phyloP scores from a whole-genome alignment of 2,797 vertebrate species.

The Amblyraja radiata region DNA sequence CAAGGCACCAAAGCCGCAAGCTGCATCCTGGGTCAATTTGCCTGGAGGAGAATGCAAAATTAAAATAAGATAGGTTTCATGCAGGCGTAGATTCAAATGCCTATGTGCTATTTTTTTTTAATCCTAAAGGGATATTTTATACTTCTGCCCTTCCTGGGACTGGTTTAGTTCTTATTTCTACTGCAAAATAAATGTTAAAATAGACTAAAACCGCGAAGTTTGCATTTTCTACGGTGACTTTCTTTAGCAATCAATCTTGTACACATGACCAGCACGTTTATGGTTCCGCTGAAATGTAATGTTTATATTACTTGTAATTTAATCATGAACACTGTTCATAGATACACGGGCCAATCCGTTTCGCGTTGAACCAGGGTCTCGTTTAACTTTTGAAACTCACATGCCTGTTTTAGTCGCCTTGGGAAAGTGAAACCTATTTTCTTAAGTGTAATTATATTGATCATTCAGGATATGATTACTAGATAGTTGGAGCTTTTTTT shows the following conservation, averaged over 20 bases:
- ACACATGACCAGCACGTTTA: not conserved
- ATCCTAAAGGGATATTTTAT: slow-evolving; percentile 48
- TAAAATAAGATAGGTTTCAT: slow-evolving; percentile 73
- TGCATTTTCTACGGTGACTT: not conserved
- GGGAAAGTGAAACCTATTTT: not conserved
- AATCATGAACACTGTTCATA: not conserved
- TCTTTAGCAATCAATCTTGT: not conserved
- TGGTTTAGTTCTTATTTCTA: slow-evolving; percentile 46
- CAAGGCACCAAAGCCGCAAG: slow-evolving; percentile 93
- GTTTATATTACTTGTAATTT: not conserved
- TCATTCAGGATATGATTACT: not conserved
- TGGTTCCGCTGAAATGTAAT: not conserved
- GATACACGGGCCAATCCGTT: not conserved
- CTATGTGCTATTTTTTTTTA: slow-evolving; percentile 49
- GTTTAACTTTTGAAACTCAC: slow-evolving; percentile 17
- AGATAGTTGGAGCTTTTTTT: no score
- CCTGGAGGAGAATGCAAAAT: slow-evolving; percentile 80
- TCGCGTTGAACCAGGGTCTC: not conserved
- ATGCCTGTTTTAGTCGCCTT: slow-evolving; percentile 6
- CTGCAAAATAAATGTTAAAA: not conserved
- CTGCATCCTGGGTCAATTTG: slow-evolving; percentile 76
- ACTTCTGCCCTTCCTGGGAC: slow-evolving; percentile 46
- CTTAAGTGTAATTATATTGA: not conserved
- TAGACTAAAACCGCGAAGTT: slow-evolving; percentile 2
- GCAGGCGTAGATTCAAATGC: slow-evolving; percentile 54